Evolutionary conservation across 2,113 vertebrate genomes (phyloP).

Genomic region (Daboia siamensis): DNA sequence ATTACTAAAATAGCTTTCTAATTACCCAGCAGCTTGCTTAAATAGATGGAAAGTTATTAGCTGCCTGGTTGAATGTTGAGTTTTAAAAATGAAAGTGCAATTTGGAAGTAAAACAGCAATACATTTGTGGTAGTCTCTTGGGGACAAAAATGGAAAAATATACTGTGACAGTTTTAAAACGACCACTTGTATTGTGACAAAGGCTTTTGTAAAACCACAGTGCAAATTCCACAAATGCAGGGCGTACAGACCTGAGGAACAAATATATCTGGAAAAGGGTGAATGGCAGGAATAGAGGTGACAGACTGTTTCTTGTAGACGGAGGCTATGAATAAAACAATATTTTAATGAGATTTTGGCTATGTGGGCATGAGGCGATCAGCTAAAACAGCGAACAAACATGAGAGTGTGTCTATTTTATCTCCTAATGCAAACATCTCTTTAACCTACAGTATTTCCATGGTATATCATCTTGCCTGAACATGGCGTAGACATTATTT

Average conservation of each 20-base stretch:
- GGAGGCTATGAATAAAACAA: not conserved
- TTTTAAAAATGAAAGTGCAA: fast-evolving
- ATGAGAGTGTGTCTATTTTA: not conserved
- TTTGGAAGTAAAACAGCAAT: not conserved
- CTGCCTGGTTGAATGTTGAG: not conserved
- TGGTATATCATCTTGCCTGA: not conserved
- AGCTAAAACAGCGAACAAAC: not conserved
- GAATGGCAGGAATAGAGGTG: not conserved
- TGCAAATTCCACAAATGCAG: not conserved
- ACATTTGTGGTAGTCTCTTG: not conserved
- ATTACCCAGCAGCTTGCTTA: not conserved
- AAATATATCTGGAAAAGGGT: not conserved
- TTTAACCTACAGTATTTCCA: not conserved
- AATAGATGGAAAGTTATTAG: not conserved
- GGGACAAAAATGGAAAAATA: not conserved
- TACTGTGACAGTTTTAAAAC: not conserved
- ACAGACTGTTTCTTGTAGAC: not conserved
- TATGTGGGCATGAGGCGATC: not conserved
- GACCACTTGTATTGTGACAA: not conserved
- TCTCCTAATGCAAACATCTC: not conserved
- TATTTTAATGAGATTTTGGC: not conserved
- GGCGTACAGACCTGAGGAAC: not conserved
- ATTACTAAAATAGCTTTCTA: constrained; percentile 11
- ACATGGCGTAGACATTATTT: not conserved
- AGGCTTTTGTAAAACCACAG: not conserved